Conservation (phyloP, 2,113 vertebrate genomes). For the Hystrix brachyura region DNA sequence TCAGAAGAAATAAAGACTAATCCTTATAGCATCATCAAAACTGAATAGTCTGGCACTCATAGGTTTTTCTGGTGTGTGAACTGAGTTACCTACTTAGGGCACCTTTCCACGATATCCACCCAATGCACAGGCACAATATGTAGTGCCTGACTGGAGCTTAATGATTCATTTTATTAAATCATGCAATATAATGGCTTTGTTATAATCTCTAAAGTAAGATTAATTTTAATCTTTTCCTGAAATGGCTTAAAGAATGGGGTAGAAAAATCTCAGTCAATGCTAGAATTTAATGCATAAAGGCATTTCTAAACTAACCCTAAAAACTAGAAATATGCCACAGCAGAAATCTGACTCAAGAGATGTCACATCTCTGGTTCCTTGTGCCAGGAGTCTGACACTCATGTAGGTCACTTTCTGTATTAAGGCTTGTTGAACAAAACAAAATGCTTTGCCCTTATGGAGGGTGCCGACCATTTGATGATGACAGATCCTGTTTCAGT, state of each 20-base stretch:
- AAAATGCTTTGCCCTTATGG: neutral
- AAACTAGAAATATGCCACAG: neutral
- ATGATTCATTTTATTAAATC: conserved; percentile 53
- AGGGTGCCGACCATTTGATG: neutral
- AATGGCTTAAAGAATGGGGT: neutral
- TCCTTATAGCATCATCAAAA: conserved; percentile 1
- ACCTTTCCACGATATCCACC: neutral
- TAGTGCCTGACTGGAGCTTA: neutral
- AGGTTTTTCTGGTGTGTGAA: neutral
- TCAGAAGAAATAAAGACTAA: neutral
- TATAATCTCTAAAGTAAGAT: neutral
- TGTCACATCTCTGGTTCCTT: neutral
- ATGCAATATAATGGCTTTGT: conserved; percentile 26
- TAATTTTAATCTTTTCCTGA: conserved; percentile 64
- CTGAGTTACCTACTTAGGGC: neutral
- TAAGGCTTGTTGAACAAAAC: neutral
- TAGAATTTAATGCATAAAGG: conserved; percentile 4
- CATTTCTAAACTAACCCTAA: neutral
- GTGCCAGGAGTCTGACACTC: neutral
- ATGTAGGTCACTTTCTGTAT: neutral
- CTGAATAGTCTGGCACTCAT: neutral
- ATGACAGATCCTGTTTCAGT: neutral
- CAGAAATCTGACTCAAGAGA: neutral
- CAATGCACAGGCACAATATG: neutral
- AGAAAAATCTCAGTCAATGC: neutral